phyloP scores from a whole-genome alignment of 2,888 invertebrate species.

The Oxycera nigricornis region DNA sequence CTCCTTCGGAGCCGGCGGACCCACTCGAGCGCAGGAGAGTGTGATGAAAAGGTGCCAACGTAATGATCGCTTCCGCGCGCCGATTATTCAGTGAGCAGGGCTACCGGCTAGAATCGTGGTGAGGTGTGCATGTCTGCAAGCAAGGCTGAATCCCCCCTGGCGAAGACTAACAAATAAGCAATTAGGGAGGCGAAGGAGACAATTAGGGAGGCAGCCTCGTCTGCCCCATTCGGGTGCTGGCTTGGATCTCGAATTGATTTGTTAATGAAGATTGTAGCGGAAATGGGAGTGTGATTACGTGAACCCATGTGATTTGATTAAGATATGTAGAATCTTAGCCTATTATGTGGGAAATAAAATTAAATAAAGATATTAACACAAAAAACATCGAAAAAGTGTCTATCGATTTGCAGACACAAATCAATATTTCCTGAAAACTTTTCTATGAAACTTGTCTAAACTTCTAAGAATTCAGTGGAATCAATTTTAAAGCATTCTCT shows the following conservation, averaged over 20 bases:
- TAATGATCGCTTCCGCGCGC: slow-evolving; percentile 21
- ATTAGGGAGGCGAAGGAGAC: not conserved
- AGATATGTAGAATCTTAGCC: no score
- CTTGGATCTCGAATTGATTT: not conserved
- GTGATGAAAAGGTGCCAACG: slow-evolving; percentile 27
- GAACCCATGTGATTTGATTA: no score
- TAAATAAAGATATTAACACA: no score
- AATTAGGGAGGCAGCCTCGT: not conserved
- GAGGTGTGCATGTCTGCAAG: not conserved
- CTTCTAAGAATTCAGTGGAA: no score
- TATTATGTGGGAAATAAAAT: no score
- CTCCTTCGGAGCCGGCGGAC: not conserved
- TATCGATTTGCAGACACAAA: no score
- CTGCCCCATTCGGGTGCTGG: not conserved
- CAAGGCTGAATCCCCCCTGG: not conserved
- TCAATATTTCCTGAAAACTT: no score
- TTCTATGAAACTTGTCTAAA: no score
- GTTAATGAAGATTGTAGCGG: not conserved
- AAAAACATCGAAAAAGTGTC: no score
- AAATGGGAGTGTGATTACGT: no score
- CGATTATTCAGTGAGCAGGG: slow-evolving; percentile 14
- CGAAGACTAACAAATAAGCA: slow-evolving; percentile 12
- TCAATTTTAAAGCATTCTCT: no score
- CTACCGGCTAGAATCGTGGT: not conserved
- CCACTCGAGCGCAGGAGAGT: not conserved